Conservation (phyloP, 2,888 invertebrate genomes). For the Perdita meconis region DNA sequence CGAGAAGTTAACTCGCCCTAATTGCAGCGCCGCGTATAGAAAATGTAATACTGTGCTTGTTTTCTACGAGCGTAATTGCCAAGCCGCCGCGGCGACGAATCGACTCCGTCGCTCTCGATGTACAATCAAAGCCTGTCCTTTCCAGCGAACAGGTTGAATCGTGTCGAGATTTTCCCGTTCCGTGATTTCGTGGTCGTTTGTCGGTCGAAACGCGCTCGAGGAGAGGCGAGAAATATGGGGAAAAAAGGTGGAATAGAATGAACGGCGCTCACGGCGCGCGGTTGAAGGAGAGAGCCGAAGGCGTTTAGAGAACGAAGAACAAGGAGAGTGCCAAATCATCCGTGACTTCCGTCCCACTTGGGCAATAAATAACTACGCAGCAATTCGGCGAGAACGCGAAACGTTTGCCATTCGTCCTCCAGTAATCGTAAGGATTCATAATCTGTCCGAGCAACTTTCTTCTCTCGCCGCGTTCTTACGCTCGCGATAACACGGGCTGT, state of each 20-base stretch:
- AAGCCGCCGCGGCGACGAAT: not conserved
- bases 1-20: too few species aligned
- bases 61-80: not conserved
- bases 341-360: slow-evolving; percentile 74
- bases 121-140: too few species aligned
- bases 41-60: not conserved
- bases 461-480: slow-evolving; percentile 8
- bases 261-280: too few species aligned
- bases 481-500: slow-evolving; percentile 20
- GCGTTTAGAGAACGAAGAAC: slow-evolving; percentile 45
- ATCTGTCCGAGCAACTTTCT: slow-evolving; percentile 50
- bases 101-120: not conserved
- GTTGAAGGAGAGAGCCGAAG: too few species aligned
- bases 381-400: slow-evolving; percentile 43
- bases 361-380: slow-evolving; percentile 63
- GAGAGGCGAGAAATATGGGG: not conserved
- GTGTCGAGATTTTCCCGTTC: not conserved
- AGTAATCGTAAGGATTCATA: slow-evolving; percentile 58
- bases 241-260: not conserved
- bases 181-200: not conserved
- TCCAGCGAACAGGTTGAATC: not conserved
- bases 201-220: not conserved
- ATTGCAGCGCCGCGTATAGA: too few species aligned
- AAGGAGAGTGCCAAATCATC: slow-evolving; percentile 60
- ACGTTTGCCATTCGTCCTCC: slow-evolving; percentile 56